Percentiles rank a stretch among this genome's conserved stretches.
Conservation (phyloP, 1,140 invertebrate genomes). For the Thrips palmi region DNA sequence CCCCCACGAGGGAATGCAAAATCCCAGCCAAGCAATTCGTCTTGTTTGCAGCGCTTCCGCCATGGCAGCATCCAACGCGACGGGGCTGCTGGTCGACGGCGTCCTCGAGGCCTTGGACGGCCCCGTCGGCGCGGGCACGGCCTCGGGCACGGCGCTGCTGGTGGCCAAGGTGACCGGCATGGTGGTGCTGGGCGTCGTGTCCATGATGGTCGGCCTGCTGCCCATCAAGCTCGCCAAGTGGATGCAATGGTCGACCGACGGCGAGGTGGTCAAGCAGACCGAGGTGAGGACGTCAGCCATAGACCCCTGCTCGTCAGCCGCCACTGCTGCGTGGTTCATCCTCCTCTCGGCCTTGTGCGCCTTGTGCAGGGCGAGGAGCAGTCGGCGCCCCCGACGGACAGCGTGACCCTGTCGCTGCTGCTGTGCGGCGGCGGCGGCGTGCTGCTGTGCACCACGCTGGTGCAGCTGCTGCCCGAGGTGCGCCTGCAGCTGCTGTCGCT, state of each 20-base stretch:
- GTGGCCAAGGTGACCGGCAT: slow-evolving; percentile 52
- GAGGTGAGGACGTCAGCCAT: too few relatives aligned
- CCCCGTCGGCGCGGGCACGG: slow-evolving; percentile 11
- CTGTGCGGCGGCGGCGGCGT: slow-evolving; percentile 82
- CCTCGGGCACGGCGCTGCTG: too few relatives aligned
- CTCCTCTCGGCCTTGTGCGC: slow-evolving; percentile 24
- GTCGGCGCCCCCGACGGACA: too few relatives aligned
- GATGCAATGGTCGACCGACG: slow-evolving; percentile 34
- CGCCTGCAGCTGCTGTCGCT: slow-evolving; percentile 27
- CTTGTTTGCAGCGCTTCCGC: too few relatives aligned
- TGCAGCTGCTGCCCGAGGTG: slow-evolving; percentile 80
- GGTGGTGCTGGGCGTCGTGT: slow-evolving; percentile 43
- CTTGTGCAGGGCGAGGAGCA: slow-evolving; percentile 28
- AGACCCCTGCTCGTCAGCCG: too few relatives aligned
- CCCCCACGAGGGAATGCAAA: too few relatives aligned
- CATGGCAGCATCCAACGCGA: too few relatives aligned
- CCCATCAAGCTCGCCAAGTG: slow-evolving; percentile 44
- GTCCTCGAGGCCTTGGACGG: neutral
- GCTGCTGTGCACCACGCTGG: slow-evolving; percentile 71
- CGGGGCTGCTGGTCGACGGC: neutral
- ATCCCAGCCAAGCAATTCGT: too few relatives aligned
- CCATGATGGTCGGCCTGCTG: slow-evolving; percentile 44
- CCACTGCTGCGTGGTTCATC: too few relatives aligned
- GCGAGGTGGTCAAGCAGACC: too few relatives aligned
- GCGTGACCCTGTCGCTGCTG: slow-evolving; percentile 24